A percentile compares a stretch with the other conserved stretches of the same genome.
phyloP scores from a whole-genome alignment of 2,113 vertebrate genomes.

The human (Homo sapiens) region GRCh38 chr6:105028001-105028500 shows the following conservation, averaged over 20 bases:
- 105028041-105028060: background rate
- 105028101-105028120: background rate
- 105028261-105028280: background rate
- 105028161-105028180: background rate
- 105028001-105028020: background rate
- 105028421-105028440: background rate
- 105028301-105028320: background rate
- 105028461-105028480: background rate
- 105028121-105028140: background rate
- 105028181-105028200: background rate
- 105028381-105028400: background rate
- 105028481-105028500: constrained; percentile 22
- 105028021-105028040: background rate
- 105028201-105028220: background rate
- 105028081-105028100: background rate
- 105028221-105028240: background rate
- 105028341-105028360: background rate
- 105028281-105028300: background rate
- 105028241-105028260: background rate
- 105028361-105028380: background rate
- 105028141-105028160: background rate
- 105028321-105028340: background rate
- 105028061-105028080: background rate
- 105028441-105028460: background rate
- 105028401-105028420: background rate